phyloP scores from a whole-genome alignment of 1,140 invertebrate species.

The Anastrepha ludens region DNA sequence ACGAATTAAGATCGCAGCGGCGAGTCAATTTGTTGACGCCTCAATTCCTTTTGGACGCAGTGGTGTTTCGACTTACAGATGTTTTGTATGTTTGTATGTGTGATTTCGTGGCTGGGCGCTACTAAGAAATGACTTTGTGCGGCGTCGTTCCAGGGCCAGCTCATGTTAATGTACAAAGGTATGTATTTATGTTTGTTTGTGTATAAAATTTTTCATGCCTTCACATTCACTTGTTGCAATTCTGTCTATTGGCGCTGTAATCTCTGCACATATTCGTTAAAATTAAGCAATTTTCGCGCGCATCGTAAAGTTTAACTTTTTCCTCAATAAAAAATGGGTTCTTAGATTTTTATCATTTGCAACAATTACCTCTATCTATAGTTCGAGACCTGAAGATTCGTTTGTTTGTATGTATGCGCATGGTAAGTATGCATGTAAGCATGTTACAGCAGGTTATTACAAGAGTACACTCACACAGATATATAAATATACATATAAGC shows the following conservation, averaged over 20 bases:
- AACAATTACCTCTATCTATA: not conserved
- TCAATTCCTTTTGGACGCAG: not conserved
- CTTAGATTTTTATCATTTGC: conserved; percentile 23
- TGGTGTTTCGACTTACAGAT: not conserved
- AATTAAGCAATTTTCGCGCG: conserved; percentile 23
- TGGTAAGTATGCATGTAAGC: no score
- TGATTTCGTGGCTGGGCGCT: not conserved
- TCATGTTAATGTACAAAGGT: not conserved
- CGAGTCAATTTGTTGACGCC: not conserved
- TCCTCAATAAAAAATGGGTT: not conserved
- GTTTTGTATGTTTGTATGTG: not conserved
- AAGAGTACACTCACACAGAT: not conserved
- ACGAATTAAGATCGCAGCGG: not conserved
- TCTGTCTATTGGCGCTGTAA: not conserved
- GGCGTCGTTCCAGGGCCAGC: not conserved
- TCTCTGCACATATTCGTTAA: not conserved
- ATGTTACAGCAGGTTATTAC: no score
- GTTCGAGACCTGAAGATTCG: not conserved
- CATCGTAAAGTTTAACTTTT: not conserved
- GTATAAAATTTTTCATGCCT: no score
- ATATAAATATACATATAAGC: not conserved
- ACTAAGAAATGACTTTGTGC: not conserved
- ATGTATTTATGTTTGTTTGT: not conserved
- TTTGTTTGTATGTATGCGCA: no score
- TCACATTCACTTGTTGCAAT: not conserved